These are phyloP conservation scores for Branchellion lobata DNA, from an alignment of 2,888 invertebrate species.

Conservation along the genomic window DNA sequence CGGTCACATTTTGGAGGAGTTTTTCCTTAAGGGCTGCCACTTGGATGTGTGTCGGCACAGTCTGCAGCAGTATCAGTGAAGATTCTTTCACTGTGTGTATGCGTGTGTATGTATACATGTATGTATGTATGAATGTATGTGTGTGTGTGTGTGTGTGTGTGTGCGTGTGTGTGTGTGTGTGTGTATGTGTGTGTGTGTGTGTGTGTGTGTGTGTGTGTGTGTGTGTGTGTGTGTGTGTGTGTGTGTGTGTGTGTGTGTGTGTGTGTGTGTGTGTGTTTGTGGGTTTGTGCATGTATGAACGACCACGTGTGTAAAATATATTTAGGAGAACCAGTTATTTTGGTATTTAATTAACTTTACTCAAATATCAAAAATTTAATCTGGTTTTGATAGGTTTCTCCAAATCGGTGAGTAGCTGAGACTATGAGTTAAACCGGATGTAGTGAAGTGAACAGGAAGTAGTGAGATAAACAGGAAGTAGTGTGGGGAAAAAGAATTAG, in stretches of 20 bases:
- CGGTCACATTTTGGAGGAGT: constrained; percentile 66
- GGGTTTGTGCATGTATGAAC: no score
- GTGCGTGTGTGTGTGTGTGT: background rate
- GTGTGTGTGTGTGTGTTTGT: no score
- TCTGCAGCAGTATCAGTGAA: constrained; percentile 72
- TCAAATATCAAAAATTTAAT: no score
- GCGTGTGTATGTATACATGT: background rate
- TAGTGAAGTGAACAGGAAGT: background rate
- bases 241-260: no score
- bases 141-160: background rate
- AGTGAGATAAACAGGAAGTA: background rate
- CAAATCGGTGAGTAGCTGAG: no score
- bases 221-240: no score
- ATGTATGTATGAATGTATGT: background rate
- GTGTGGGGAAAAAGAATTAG: background rate
- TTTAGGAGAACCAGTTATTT: no score
- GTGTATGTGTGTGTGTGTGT: background rate
- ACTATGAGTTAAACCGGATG: background rate
- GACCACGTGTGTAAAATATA: no score
- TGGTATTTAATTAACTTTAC: no score
- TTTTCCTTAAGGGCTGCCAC: constrained; percentile 79
- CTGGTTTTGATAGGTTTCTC: no score
- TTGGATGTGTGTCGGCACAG: constrained; percentile 96
- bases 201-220: background rate
- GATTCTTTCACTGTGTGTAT: constrained; percentile 52